Conservation (phyloP, 1,140 invertebrate species). For the Varroa destructor region DNA sequence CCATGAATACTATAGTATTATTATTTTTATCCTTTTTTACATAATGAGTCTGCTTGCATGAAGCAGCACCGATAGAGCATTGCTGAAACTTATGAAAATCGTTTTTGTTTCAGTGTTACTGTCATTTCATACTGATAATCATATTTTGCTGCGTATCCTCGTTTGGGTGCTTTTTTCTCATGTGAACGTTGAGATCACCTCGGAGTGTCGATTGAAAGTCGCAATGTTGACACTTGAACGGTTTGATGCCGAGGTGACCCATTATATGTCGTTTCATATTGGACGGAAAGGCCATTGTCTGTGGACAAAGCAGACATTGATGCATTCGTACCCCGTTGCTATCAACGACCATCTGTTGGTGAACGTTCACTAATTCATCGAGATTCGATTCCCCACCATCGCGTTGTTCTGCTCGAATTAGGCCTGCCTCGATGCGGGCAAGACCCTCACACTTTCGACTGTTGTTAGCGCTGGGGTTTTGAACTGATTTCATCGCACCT, state of each 20-base stretch:
- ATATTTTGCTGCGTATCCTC: slow-evolving; percentile 5
- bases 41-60: too few species aligned
- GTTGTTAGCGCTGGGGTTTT: too few species aligned
- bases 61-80: too few species aligned
- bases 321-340: background rate
- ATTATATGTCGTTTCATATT: slow-evolving; percentile 26
- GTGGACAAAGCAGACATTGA: slow-evolving; percentile 18
- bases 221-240: slow-evolving; percentile 21
- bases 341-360: slow-evolving; percentile 3
- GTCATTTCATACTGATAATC: background rate
- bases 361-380: slow-evolving; percentile 2
- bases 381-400: background rate
- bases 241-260: slow-evolving; percentile 19
- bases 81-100: too few species aligned
- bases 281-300: slow-evolving; percentile 10
- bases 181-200: slow-evolving; percentile 18
- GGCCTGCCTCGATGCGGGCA: slow-evolving; percentile 5
- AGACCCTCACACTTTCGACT: background rate
- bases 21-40: too few species aligned
- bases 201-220: slow-evolving; percentile 23
- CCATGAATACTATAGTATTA: too few species aligned
- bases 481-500: too few species aligned
- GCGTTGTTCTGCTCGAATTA: slow-evolving; percentile 7
- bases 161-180: slow-evolving; percentile 3
- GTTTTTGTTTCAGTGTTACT: too few species aligned